Base-by-base conservation (phyloP, 2,113 vertebrate species). In the Sciurus niger region DNA sequence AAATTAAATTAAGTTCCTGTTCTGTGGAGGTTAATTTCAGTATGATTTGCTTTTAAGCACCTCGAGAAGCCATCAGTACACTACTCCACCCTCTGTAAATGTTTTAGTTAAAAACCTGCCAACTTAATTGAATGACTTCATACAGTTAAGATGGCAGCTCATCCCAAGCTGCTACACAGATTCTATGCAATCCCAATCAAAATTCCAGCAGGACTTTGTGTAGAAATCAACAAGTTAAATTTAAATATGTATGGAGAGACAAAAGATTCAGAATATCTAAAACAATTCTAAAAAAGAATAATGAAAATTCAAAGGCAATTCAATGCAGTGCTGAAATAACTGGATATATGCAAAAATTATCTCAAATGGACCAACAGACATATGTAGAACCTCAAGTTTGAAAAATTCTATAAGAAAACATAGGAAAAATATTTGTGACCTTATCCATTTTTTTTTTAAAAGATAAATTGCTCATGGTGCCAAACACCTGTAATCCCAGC, bases 401-500 rank as follows among this genome's bases (percentile, higher is more conserved):
- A 91, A 67, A 34, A 46, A 46, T 55, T 89, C 40, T 87, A 90
- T 48, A 80, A 91, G 22, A 94, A 73, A 78, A 51, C 34, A 72
- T 0, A 79, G 40, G 43, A 63, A 72, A 92, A 85, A 70, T 40
- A 90, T 28, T 72, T 60, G 28, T 93, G 63, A 93, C 30, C 16
- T 86, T 92, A 82, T 40, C 10, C 46, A 78, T 32, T 28, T n/a
- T 4, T 55, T 4, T 55, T 34, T 16, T 8, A 8, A 70, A 70
- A n/a, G 34, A 70, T n/a, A 18, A 70, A n/a, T 16, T 32, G 12
- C 65, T 13, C 65, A 68, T 34, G 65, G 30, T 68, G 32, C 34
- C 16, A 7, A 30, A 70, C 67, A 34, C 13, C 67, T 68, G 67
- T n/a, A 34, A 70, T 70, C 32, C 34, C 67, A 70, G 32, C 30